Base-by-base conservation (phyloP, 2,113 vertebrate species). In the Ranitomeya imitator region DNA sequence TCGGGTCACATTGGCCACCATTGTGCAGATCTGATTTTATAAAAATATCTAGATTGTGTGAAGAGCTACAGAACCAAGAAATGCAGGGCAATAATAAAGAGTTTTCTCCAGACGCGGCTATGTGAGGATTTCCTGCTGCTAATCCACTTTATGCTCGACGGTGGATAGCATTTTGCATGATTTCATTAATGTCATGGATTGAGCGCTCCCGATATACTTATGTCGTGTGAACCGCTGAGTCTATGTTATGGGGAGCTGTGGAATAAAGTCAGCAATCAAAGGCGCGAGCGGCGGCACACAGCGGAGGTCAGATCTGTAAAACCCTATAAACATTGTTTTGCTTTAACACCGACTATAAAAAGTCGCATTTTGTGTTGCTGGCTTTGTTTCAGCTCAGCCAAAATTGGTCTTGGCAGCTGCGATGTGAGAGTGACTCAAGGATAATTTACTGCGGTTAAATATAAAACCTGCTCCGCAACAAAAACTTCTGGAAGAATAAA, bases 351-450 rank as follows among this genome's bases (percentile, higher is more conserved):
- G 51, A 51, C 86, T 69, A 87, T 80, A 87, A 80, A 78, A 80
- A 71, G 60, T 87, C 1, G 23, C 45, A 61, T 26, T 79, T 79
- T 86, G 76, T 86, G 85, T 79, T 59, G 67, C 51, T 21, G 19
- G 76, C 31, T 79, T 86, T 79, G 76, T 79, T 86, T 86, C 76
- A 79, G 76, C 85, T 23, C 59, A 79, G 85, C 74, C 60, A 87
- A 26, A 87, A 80, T 87, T 87, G 86, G 51, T 79, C 61, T 71
- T 87, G 77, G 86, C 86, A 80, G 86, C 78, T 80, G 76, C 69
- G 86, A 80, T 51, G 31, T 69, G 63, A 79, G 77, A 86, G 77
- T 80, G 77, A 87, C 77, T 87, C 77, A 87, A 80, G 78, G 77
- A 77, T 79, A 80, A 79, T 87, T 81, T 87, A 87, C 86, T 80